Conservation (phyloP, 2,113 vertebrate species). For the Crypturellus undulatus region DNA sequence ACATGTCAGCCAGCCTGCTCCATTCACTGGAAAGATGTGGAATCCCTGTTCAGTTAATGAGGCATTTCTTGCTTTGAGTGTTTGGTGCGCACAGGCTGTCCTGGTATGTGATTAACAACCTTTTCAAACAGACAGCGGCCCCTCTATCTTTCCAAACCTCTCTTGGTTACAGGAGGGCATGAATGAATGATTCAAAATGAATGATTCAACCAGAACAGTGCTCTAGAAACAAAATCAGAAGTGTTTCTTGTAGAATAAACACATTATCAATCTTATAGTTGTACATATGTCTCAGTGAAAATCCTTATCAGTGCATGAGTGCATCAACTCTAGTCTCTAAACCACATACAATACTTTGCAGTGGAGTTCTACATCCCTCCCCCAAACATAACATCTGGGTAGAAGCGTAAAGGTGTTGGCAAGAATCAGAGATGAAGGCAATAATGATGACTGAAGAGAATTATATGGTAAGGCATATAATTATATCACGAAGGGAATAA, state of each 20-base stretch:
- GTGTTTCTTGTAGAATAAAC: not conserved
- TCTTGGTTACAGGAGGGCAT: not conserved
- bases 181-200: not conserved
- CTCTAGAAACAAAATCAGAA: not conserved
- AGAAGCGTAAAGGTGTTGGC: not conserved
- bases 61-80: not conserved
- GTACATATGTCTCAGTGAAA: not conserved
- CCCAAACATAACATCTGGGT: not conserved
- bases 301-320: not conserved
- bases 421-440: not conserved
- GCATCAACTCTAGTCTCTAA: not conserved
- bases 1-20: not conserved
- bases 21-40: not conserved
- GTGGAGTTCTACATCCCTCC: not conserved
- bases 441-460: not conserved
- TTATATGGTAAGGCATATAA: not conserved
- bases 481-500: too few species aligned
- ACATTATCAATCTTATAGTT: not conserved
- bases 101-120: not conserved
- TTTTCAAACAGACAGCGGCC: not conserved
- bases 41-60: not conserved
- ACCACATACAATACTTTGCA: not conserved
- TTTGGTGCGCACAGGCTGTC: not conserved
- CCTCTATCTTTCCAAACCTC: not conserved
- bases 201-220: not conserved